Conservation (phyloP, 2,888 invertebrate species). For the Diadromus collaris region DNA sequence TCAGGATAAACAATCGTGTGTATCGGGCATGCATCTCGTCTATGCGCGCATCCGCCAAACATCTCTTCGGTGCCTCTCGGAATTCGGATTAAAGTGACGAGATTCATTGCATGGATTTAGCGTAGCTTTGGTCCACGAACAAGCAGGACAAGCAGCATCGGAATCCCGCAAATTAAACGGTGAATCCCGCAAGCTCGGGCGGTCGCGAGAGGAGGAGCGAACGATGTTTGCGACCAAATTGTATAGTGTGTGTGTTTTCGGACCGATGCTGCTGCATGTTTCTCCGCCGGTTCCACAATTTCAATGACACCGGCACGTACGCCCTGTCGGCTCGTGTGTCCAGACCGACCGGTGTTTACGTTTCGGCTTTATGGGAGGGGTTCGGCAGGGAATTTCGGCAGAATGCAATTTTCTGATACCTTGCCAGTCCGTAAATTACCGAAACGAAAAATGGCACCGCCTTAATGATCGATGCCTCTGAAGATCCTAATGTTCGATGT, state of each 20-base stretch:
- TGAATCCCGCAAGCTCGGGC: slow-evolving; percentile 35
- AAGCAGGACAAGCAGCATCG: slow-evolving; percentile 50
- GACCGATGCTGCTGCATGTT: slow-evolving; percentile 20
- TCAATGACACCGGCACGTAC: slow-evolving; percentile 42
- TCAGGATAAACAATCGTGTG: not conserved
- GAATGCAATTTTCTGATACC: slow-evolving; percentile 4
- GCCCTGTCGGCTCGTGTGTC: not conserved
- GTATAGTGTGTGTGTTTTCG: slow-evolving; percentile 22
- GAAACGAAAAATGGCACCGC: not conserved
- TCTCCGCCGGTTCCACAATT: slow-evolving; percentile 37
- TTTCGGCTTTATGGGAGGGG: not conserved
- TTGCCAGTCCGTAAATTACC: slow-evolving; percentile 8
- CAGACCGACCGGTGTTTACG: not conserved
- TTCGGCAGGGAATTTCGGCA: not conserved
- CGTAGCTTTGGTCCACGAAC: slow-evolving; percentile 54
- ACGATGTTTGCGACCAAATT: slow-evolving; percentile 53
- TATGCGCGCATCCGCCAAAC: slow-evolving; percentile 16
- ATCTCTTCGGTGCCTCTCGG: slow-evolving; percentile 46
- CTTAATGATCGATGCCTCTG: not conserved
- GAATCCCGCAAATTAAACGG: slow-evolving; percentile 60
- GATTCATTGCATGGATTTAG: slow-evolving; percentile 56
- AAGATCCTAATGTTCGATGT: not conserved
- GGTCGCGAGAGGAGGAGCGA: slow-evolving; percentile 22
- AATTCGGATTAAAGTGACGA: slow-evolving; percentile 58
- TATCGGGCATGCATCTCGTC: not conserved